Conservation (phyloP, 2,888 invertebrate species). For the Dromius quadrimaculatus region DNA sequence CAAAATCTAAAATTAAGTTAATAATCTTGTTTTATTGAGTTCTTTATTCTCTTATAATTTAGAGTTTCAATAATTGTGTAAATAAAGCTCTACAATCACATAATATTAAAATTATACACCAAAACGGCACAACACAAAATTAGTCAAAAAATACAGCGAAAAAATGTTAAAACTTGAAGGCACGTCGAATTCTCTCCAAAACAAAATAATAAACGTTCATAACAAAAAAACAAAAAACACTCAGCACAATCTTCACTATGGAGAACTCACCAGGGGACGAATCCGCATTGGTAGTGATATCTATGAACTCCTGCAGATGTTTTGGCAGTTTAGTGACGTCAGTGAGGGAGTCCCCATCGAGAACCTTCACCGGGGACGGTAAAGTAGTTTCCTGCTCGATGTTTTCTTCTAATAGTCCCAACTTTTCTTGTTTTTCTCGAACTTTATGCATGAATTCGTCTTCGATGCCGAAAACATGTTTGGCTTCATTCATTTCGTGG, state of each 20-base stretch:
- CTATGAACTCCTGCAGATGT: slow-evolving; percentile 84
- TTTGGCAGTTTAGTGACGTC: slow-evolving; percentile 77
- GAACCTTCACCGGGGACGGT: slow-evolving; percentile 68
- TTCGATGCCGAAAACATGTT: slow-evolving; percentile 72
- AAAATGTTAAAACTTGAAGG: slow-evolving; percentile 30
- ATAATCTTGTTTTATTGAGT: too few relatives aligned
- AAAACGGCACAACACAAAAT: slow-evolving; percentile 49
- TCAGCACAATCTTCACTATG: slow-evolving; percentile 37
- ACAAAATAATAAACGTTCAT: slow-evolving; percentile 40
- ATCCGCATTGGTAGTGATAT: slow-evolving; percentile 66
- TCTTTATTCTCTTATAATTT: too few relatives aligned
- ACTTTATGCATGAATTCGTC: slow-evolving; percentile 84
- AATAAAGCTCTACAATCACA: slow-evolving; percentile 45
- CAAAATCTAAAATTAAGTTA: too few relatives aligned
- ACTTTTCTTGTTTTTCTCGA: slow-evolving; percentile 77
- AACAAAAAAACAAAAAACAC: slow-evolving; percentile 48
- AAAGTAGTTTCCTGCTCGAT: slow-evolving; percentile 68
- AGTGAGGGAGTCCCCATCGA: slow-evolving; percentile 75
- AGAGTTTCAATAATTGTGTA: too few relatives aligned
- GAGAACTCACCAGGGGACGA: slow-evolving; percentile 45
- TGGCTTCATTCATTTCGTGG: slow-evolving; percentile 61
- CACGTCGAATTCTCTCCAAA: slow-evolving; percentile 39
- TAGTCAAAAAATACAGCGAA: slow-evolving; percentile 19
- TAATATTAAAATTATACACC: slow-evolving; percentile 27
- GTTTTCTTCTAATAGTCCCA: slow-evolving; percentile 75